Percentiles rank a stretch among this genome's conserved stretches.
phyloP scores from a whole-genome alignment of 1,140 invertebrate genomes.

The Globodera rostochiensis region DNA sequence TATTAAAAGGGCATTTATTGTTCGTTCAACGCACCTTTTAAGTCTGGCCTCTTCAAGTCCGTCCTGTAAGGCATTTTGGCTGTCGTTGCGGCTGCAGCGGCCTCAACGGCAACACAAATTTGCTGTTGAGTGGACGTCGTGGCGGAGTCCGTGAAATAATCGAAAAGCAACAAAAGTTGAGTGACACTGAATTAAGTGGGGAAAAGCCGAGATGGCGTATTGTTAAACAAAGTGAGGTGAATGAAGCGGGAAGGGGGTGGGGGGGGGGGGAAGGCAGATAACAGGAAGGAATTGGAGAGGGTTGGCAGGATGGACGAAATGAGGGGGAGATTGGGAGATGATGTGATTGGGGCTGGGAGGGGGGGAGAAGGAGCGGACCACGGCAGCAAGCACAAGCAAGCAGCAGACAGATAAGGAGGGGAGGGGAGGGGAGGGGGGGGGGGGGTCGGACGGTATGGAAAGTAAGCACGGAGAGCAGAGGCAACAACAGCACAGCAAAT shows the following conservation, averaged over 20 bases:
- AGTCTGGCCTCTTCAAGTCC: conserved; percentile 60
- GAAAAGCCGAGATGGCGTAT: neutral
- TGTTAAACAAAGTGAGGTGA: neutral
- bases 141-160: conserved; percentile 26
- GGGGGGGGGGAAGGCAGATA: neutral
- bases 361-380: neutral
- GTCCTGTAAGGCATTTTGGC: conserved; percentile 51
- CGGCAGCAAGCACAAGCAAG: neutral
- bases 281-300: neutral
- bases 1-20: conserved; percentile 5
- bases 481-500: conserved; percentile 2
- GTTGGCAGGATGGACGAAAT: neutral
- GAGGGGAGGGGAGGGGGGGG: too few relatives aligned
- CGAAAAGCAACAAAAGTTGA: neutral
- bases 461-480: neutral
- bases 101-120: conserved; percentile 9
- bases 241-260: neutral
- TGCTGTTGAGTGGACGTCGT: conserved; percentile 13
- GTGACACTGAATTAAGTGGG: neutral
- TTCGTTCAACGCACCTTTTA: conserved; percentile 53
- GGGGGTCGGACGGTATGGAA: neutral
- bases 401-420: neutral
- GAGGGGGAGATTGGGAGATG: too few relatives aligned
- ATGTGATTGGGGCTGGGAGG: too few relatives aligned
- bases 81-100: neutral